These are phyloP conservation scores for Eucriotettix oculatus DNA, from an alignment of 2,888 invertebrate genomes.

Conservation along the genomic window DNA sequence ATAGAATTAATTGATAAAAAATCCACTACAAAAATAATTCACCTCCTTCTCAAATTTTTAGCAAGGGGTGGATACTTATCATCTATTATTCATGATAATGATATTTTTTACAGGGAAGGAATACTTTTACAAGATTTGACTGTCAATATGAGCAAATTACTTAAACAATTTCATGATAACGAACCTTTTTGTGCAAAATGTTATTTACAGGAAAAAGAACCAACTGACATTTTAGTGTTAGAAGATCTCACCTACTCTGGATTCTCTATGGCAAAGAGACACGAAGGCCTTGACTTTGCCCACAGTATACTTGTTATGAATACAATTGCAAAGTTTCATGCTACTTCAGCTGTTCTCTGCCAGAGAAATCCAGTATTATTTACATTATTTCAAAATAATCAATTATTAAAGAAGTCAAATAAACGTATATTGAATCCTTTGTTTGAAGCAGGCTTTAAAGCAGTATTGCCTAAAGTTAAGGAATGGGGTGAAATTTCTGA, in stretches of 20 bases:
- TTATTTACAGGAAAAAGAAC: too few relatives aligned
- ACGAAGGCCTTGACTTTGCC: not conserved
- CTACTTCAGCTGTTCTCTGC: not conserved
- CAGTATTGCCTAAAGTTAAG: not conserved
- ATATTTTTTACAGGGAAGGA: too few relatives aligned
- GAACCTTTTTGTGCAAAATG: too few relatives aligned
- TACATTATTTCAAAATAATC: not conserved
- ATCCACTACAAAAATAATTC: too few relatives aligned
- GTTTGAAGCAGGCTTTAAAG: not conserved
- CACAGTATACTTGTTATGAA: not conserved
- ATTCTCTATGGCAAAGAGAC: not conserved
- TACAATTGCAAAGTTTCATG: not conserved
- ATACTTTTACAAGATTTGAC: too few relatives aligned
- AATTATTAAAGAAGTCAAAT: not conserved
- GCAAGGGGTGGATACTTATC: too few relatives aligned
- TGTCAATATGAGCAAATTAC: too few relatives aligned
- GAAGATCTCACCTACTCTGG: constrained; percentile 1
- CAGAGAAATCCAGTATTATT: not conserved
- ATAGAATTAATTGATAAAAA: too few relatives aligned
- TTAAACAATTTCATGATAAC: too few relatives aligned
- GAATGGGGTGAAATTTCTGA: not conserved
- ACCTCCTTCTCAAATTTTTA: too few relatives aligned
- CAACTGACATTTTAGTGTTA: not conserved
- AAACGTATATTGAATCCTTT: not conserved
- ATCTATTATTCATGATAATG: too few relatives aligned